phyloP scores from a whole-genome alignment of 2,888 invertebrate genomes.

The Cataglyphis rosenhaueri region DNA sequence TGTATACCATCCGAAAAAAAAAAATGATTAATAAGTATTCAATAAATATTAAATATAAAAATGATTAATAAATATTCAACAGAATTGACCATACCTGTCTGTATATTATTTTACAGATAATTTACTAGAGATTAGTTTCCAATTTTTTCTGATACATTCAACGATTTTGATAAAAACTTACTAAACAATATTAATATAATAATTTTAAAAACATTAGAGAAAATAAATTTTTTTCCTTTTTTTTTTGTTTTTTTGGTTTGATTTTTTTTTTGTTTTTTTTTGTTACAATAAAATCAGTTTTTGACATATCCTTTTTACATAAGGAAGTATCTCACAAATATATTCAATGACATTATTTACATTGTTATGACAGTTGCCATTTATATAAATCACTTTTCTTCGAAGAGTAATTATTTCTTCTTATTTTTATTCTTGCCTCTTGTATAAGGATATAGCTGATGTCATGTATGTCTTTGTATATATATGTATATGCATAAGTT shows the following conservation, averaged over 20 bases:
- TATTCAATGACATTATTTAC: conserved; percentile 44
- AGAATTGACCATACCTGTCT: background rate
- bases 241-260: background rate
- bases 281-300: background rate
- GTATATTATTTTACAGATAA: background rate
- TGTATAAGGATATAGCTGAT: background rate
- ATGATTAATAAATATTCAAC: conserved; percentile 20
- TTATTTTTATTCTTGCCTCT: background rate
- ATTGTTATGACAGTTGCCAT: conserved; percentile 18
- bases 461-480: background rate
- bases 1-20: background rate
- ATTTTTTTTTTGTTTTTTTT: too few species aligned
- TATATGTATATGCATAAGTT: conserved; percentile 28
- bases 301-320: background rate
- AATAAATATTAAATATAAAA: conserved; percentile 24
- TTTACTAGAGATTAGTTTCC: conserved; percentile 33
- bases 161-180: conserved; percentile 29
- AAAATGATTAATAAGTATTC: conserved; percentile 9
- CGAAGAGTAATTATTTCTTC: conserved; percentile 27
- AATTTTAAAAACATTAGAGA: conserved; percentile 46
- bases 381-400: conserved; percentile 1
- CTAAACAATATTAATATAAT: conserved; percentile 10
- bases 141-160: conserved; percentile 41
- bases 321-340: conserved; percentile 12
- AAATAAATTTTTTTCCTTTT: conserved; percentile 22